phyloP scores from a whole-genome alignment of 2,888 invertebrate genomes.

The Dryomyza anilis region DNA sequence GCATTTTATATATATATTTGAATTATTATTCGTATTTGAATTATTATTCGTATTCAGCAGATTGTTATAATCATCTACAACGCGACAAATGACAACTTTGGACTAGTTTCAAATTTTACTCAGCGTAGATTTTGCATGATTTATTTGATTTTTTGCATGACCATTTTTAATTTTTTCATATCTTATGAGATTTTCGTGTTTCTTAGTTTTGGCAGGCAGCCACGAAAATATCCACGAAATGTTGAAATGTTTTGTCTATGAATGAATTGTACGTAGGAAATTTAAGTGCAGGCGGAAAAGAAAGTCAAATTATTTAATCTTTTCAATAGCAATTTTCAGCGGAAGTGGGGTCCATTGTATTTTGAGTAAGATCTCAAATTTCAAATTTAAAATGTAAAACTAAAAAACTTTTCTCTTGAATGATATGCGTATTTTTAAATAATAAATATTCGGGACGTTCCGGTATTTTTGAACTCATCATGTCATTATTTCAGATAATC shows the following conservation, averaged over 20 bases:
- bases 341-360: neutral
- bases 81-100: constrained; percentile 37
- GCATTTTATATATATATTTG: neutral
- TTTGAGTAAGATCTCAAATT: too few species aligned
- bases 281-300: neutral
- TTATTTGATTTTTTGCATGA: constrained; percentile 20
- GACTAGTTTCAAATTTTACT: constrained; percentile 34
- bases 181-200: too few species aligned
- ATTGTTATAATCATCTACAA: neutral
- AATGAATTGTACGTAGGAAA: constrained; percentile 8
- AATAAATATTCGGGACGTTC: neutral
- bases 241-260: constrained; percentile 11
- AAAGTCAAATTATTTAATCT: too few species aligned
- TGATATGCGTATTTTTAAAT: neutral
- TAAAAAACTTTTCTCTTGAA: too few species aligned
- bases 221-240: constrained; percentile 1
- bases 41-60: neutral
- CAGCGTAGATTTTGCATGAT: constrained; percentile 14
- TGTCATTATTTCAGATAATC: too few species aligned
- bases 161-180: too few species aligned
- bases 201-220: neutral
- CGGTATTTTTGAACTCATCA: too few species aligned
- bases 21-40: neutral
- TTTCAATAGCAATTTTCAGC: neutral
- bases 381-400: too few species aligned